Conservation (phyloP, 2,797 vertebrate genomes). For the Momotus momota region DNA sequence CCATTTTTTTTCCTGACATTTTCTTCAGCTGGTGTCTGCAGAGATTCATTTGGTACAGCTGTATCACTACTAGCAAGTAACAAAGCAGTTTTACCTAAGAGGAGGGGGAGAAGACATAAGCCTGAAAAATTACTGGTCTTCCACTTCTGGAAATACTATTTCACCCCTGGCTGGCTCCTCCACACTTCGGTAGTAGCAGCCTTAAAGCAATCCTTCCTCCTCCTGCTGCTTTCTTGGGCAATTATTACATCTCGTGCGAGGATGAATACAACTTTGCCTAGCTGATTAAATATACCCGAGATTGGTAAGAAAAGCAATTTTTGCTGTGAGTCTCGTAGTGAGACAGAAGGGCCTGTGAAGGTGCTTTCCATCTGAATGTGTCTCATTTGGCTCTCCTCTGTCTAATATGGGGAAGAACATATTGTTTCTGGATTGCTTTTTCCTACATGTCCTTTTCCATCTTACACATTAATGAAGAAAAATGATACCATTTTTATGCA, state of each 20-base stretch:
- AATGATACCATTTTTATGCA: conserved; percentile 19
- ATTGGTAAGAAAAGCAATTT: not conserved
- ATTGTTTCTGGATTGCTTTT: not conserved
- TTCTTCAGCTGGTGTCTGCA: not conserved
- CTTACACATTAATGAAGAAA: conserved; percentile 23
- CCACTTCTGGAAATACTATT: not conserved
- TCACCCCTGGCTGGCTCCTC: not conserved
- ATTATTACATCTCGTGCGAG: not conserved
- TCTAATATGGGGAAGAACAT: not conserved
- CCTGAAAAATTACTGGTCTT: not conserved
- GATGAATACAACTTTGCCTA: not conserved
- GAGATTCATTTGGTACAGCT: not conserved
- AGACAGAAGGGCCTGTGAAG: not conserved
- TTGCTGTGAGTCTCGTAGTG: not conserved
- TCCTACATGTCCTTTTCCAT: conserved; percentile 12
- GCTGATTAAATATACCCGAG: not conserved
- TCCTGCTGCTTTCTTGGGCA: not conserved
- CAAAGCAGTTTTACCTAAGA: not conserved
- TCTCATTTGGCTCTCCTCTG: not conserved
- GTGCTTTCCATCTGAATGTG: not conserved
- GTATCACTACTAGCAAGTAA: not conserved
- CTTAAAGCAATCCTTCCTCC: not conserved
- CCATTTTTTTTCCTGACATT: not conserved
- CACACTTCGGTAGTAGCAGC: not conserved
- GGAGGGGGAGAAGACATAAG: not conserved